Conservation (phyloP, 37 sponge, comb jelly and placozoan genomes). For the Halichondria panicea region DNA sequence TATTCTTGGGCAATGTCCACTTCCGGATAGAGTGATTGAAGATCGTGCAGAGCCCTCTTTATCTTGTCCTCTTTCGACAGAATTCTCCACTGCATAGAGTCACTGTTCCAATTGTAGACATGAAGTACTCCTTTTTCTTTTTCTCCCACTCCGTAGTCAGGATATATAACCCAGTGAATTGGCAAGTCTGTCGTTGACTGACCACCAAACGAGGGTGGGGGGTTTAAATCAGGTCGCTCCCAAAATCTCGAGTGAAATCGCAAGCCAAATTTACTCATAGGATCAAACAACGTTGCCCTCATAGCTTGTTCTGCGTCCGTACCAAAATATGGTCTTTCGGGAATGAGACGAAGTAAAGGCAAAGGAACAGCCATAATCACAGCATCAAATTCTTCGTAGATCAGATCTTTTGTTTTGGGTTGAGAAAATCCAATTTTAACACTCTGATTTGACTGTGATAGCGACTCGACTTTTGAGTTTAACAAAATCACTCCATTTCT, state of each 20-base stretch:
- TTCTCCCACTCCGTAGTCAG: constrained; percentile 29
- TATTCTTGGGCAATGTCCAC: no score
- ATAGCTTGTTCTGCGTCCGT: not conserved
- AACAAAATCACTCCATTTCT: not conserved
- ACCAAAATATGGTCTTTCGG: constrained; percentile 3
- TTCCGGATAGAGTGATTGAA: constrained; percentile 21
- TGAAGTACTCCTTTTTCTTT: constrained; percentile 36
- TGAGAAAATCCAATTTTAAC: constrained; percentile 4
- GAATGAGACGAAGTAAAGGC: not conserved
- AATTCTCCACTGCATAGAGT: constrained; percentile 6
- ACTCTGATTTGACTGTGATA: not conserved
- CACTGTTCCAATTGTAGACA: constrained; percentile 3
- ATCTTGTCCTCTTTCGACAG: constrained; percentile 21
- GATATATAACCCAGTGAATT: constrained; percentile 24
- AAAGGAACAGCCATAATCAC: constrained; percentile 36
- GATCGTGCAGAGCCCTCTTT: constrained; percentile 7
- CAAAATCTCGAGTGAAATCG: constrained; percentile 38
- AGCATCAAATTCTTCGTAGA: constrained; percentile 24
- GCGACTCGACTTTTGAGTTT: constrained; percentile 1
- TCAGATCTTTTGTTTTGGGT: not conserved
- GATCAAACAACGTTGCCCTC: constrained; percentile 8
- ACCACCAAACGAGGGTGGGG: constrained; percentile 29
- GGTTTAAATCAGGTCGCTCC: constrained; percentile 20
- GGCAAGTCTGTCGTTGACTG: constrained; percentile 25
- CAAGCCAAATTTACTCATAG: constrained; percentile 15